phyloP scores from a whole-genome alignment of 2,113 vertebrate genomes.

The Mirounga angustirostris region DNA sequence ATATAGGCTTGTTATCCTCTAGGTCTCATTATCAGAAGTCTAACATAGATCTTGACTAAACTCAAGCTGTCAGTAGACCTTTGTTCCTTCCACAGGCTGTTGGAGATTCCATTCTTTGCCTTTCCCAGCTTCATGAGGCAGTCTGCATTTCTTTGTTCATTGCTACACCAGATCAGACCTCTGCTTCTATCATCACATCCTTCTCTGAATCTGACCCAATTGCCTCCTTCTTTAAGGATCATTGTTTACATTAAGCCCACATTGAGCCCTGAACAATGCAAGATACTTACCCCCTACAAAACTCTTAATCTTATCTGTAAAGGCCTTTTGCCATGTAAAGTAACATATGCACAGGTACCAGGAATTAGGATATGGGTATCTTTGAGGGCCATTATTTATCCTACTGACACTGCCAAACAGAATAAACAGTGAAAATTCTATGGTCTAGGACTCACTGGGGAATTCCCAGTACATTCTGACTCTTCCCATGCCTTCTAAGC shows the following conservation, averaged over 20 bases:
- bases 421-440: background rate
- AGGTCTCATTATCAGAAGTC: background rate
- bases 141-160: background rate
- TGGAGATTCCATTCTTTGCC: background rate
- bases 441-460: background rate
- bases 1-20: background rate
- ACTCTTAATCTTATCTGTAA: background rate
- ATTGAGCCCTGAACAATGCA: background rate
- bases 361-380: background rate
- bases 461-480: background rate
- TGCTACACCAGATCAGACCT: no score
- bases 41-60: background rate
- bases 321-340: background rate
- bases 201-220: background rate
- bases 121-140: background rate
- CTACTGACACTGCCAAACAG: background rate
- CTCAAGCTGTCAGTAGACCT: background rate
- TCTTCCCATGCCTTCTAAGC: background rate
- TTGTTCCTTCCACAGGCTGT: background rate
- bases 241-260: background rate
- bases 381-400: background rate
- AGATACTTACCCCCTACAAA: background rate
- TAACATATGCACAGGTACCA: background rate
- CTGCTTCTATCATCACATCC: background rate
- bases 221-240: background rate